Base-by-base conservation (phyloP, 2,888 invertebrate species). In the Brenthis hecate region DNA sequence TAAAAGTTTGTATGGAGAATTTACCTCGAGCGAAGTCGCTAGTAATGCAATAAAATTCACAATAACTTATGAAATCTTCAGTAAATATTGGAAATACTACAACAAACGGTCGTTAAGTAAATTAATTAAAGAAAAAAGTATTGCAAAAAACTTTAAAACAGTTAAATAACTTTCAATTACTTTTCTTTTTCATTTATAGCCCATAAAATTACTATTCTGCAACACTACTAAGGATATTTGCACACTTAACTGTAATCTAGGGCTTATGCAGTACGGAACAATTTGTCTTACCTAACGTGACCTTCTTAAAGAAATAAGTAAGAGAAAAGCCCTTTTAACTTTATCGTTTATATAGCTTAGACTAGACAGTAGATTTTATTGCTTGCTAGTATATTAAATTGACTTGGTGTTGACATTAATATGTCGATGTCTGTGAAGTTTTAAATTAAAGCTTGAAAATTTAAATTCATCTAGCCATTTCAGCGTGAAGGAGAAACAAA, bases 261-360 rank as follows among this genome's bases (percentile, higher is more conserved):
- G 54, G 43, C 60, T 55, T 60, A 60, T 55, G 23, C 36, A 66
- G 19, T 66, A 58, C 14, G 60, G 51, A 66, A 56, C 66, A 55
- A 70, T 70, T 70, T 70, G 58, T 70, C 70, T 70, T 64, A 60
- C 58, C 61, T 70, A 70, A 66, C 63, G 66, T 64, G 66, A 66
- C 70, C 70, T 60, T 66, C 50, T 70, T 66, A 63, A 69, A 62
- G 69, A 32, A 66, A 66, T 43, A 54, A 43, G 58, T 51, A 19
- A 60, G 69, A 63, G 32, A 51, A 61, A 60, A 51, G 58, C 63
- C 66, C 63, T 66, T 66, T 66, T 64, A 51, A 70, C 58, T 58
- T 56, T 63, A 64, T 63, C 63, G 58, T 70, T 70, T 70, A 66
- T 70, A 64, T 66, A 64, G 66, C 66, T 70, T 70, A 70, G n/a